Evolutionary conservation across 2,888 invertebrate species (phyloP), one percentile per base, ranked within the genome.

Genomic region (Fissipunctia ypsillon): DNA sequence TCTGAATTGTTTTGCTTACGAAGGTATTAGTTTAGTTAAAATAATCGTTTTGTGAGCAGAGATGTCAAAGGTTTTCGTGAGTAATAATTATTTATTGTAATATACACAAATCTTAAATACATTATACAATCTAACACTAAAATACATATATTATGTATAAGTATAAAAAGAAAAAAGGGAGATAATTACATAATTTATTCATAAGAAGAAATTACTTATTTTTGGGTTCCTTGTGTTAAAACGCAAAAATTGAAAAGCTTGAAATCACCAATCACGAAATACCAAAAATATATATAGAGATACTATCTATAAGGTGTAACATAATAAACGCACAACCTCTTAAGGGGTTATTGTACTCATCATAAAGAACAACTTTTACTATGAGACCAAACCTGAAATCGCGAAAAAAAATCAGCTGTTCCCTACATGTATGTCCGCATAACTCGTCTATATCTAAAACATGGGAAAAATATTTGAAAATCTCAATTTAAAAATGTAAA

Each of bases 1-100:
- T 65, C 43, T 1, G n/a, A 63, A 38, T 66, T 65, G 83, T 79
- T 80, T 41, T 79, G 56, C 73, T 73, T 60, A 65, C 80, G n/a
- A 45, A 61, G 48, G n/a, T 14, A 68, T 59, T 63, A 31, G 22
- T 10, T n/a, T 50, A 56, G 31, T 41, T 54, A 38, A 43, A 60
- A 54, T 59, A 31, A 67, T 38, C 22, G 6, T 12, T 52, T 50
- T 50, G 16, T 77, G 43, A n/a, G 28, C n/a, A 41, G 1, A 31
- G 9, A 6, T 41, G 35, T 19, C 19, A 9, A 52, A 57, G 0
- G 16, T 14, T 64, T 31, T 25, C 2, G 12, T 38, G 12, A 31
- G 3, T 19, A 31, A 22, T 35, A 28, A 56, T 45, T 5, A 19
- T 43, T 43, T 3, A 9, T 35, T 45, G 6, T 35, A 6, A n/a